Base-by-base conservation (phyloP, 2,113 vertebrate genomes). In the Dipodomys ordii region DNA sequence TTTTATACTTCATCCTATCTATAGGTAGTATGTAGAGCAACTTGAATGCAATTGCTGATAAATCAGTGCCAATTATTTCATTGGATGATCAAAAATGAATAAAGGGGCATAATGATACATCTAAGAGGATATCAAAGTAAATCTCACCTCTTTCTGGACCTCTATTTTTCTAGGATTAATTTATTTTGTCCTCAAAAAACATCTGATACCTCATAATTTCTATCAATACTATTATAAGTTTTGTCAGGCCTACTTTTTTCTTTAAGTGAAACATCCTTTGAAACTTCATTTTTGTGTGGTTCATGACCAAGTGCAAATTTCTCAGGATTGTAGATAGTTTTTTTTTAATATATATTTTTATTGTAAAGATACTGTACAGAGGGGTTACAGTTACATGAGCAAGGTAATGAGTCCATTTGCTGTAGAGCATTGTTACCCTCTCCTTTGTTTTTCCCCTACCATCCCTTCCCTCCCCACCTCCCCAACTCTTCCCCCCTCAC, bases 231-330 rank as follows among this genome's bases (percentile, higher is more conserved):
- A 73, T 39, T 87, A 22, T 77, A 92, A 74, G 11, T 93, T 91
- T 89, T 81, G 1, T 10, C 11, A 60, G 23, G 28, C 6, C 18
- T 91, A 39, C 18, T 60, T 91, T 60, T 91, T 83, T 64, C 30
- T 44, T 83, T 25, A 57, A n/a, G 44, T 69, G 25, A 62, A 88
- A 73, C 81, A 81, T 83, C 7, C 20, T 88, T 67, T 93, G n/a
- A 72, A 84, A 81, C 18, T 90, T 94, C 28, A 80, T 83, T 97
- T 39, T 78, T 83, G 13, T 76, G n/a, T 87, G 11, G 3, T 53
- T 91, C 9, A 72, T 73, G 65, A 85, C 46, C 4, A 46, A 73
- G 44, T 82, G 20, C 67, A 30, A 89, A 69, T 35, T 90, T 95
- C 35, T 85, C 57, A 81, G 67, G 25, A 78, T 7, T 88, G 3